phyloP scores from a whole-genome alignment of 2,797 vertebrate species.

The Carduelis carduelis region DNA sequence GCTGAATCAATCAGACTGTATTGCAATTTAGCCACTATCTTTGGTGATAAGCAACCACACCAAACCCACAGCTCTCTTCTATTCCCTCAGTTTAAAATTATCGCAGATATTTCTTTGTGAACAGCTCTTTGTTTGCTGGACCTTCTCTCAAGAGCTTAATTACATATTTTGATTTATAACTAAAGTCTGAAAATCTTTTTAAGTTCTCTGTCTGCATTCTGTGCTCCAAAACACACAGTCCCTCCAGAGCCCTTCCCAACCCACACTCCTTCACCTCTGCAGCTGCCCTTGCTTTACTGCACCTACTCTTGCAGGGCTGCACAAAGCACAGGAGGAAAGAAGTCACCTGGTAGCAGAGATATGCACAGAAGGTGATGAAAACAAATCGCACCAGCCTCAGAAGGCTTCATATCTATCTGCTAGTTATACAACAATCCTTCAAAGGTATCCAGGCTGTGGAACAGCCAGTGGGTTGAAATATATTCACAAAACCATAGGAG shows the following conservation, averaged over 20 bases:
- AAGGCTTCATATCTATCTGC: background rate
- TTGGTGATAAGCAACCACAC: background rate
- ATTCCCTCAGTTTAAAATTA: background rate
- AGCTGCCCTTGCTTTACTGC: background rate
- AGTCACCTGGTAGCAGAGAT: background rate
- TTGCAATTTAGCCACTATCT: background rate
- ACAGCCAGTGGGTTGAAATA: background rate
- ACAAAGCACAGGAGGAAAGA: background rate
- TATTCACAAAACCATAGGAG: background rate
- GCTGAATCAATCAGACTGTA: background rate
- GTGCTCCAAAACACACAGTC: rapidly evolving
- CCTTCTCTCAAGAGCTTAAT: background rate
- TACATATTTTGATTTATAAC: background rate
- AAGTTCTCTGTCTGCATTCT: background rate
- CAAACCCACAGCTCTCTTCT: background rate
- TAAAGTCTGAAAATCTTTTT: background rate
- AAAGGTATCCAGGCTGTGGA: background rate
- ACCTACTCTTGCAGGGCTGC: background rate
- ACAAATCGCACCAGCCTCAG: background rate
- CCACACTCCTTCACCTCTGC: rapidly evolving
- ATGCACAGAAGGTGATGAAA: background rate
- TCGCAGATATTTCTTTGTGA: background rate
- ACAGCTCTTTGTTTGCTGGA: background rate
- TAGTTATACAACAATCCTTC: background rate
- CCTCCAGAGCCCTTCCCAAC: background rate